Evolutionary conservation across 2,888 invertebrate genomes (phyloP).

Genomic region (Hylaea fasciaria): DNA sequence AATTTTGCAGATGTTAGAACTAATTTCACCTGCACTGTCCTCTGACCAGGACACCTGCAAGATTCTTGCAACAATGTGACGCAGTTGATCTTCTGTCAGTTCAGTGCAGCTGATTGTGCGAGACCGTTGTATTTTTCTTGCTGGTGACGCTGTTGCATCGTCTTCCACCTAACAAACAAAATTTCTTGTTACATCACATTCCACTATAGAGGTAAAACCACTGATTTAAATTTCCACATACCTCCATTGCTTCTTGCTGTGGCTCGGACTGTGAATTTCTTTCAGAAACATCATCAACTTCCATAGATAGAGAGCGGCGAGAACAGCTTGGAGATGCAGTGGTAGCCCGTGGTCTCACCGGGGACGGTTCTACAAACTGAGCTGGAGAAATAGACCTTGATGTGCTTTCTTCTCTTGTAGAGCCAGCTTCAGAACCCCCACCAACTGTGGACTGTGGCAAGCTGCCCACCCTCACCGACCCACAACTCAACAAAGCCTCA

Average conservation of each 20-base stretch:
- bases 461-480: slow-evolving; percentile 73
- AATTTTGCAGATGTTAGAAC: not conserved
- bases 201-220: not conserved
- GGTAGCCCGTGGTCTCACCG: slow-evolving; percentile 67
- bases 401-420: slow-evolving; percentile 74
- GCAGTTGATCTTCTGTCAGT: slow-evolving; percentile 87
- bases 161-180: slow-evolving; percentile 74
- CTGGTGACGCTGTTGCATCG: slow-evolving; percentile 75
- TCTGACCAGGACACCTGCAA: slow-evolving; percentile 90
- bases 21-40: slow-evolving; percentile 75
- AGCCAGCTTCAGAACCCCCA: slow-evolving; percentile 64
- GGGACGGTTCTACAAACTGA: slow-evolving; percentile 79
- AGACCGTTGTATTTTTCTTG: slow-evolving; percentile 73
- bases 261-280: slow-evolving; percentile 76
- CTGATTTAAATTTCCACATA: slow-evolving; percentile 44
- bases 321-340: slow-evolving; percentile 80
- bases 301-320: slow-evolving; percentile 78
- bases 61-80: slow-evolving; percentile 87
- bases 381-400: slow-evolving; percentile 78
- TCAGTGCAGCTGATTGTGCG: slow-evolving; percentile 84
- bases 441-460: slow-evolving; percentile 71
- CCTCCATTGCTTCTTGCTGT: slow-evolving; percentile 79
- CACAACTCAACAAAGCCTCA: slow-evolving; percentile 76
- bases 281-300: slow-evolving; percentile 79
- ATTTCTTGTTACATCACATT: not conserved